Percentiles rank a stretch among this genome's conserved stretches.
Conservation (phyloP, 2,888 invertebrate genomes). For the Oscheius sp. region DNA sequence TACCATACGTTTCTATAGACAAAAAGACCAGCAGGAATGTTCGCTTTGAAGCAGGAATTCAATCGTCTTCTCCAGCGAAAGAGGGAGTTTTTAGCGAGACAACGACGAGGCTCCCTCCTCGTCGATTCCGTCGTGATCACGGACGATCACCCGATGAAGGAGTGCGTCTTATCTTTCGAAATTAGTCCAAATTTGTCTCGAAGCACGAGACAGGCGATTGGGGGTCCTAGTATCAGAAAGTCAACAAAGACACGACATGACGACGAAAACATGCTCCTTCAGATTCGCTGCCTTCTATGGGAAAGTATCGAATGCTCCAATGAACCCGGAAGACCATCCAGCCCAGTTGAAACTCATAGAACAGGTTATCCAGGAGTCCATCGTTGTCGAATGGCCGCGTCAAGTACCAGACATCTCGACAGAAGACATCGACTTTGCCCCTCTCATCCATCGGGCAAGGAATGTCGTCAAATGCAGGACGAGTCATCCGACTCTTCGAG, state of each 20-base stretch:
- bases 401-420: conserved; percentile 38
- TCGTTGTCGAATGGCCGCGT: conserved; percentile 58
- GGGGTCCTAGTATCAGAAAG: conserved; percentile 21
- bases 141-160: conserved; percentile 39
- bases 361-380: conserved; percentile 49
- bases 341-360: conserved; percentile 39
- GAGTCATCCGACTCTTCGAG: conserved; percentile 61
- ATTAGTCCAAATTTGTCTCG: neutral
- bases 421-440: conserved; percentile 54
- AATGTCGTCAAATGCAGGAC: conserved; percentile 62
- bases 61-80: conserved; percentile 38
- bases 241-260: conserved; percentile 9
- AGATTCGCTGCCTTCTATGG: conserved; percentile 42
- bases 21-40: conserved; percentile 21
- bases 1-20: conserved; percentile 1
- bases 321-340: conserved; percentile 37
- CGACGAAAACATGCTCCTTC: conserved; percentile 2
- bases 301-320: conserved; percentile 34
- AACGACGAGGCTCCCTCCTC: conserved; percentile 45
- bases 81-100: conserved; percentile 40
- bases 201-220: neutral
- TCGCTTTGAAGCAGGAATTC: conserved; percentile 35
- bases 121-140: conserved; percentile 36
- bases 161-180: conserved; percentile 29
- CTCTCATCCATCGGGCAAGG: conserved; percentile 58